Evolutionary conservation across 35 echinoderm and acorn worm species (phyloP).

Genomic region (Ophioderma brevispina): DNA sequence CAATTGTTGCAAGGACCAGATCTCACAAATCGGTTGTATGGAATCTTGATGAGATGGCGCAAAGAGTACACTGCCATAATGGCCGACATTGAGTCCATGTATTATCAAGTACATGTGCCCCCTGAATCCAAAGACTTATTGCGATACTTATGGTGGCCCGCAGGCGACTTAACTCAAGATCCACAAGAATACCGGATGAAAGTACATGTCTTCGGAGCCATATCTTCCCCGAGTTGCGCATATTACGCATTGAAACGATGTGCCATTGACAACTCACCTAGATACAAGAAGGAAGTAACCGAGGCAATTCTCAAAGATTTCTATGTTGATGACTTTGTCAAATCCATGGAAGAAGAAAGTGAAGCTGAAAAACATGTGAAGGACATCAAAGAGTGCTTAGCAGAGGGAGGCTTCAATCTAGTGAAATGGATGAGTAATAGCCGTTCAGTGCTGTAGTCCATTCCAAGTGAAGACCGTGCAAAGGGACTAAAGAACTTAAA

Average conservation of each 20-base stretch:
- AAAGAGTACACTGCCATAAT: conserved; percentile 20
- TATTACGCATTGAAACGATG: conserved; percentile 30
- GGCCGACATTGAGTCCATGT: conserved; percentile 62
- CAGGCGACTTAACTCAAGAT: conserved; percentile 30
- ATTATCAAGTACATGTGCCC: conserved; percentile 57
- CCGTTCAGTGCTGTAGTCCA: neutral
- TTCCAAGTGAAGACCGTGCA: conserved; percentile 60
- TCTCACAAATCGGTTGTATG: conserved; percentile 34
- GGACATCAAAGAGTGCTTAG: neutral
- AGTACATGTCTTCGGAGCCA: conserved; percentile 60
- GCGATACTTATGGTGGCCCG: conserved; percentile 34
- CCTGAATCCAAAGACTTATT: conserved; percentile 29
- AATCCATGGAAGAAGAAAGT: neutral
- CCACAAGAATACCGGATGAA: conserved; percentile 25
- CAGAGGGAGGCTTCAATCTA: conserved; percentile 34
- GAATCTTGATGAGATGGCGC: conserved; percentile 48
- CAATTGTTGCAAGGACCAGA: conserved; percentile 43
- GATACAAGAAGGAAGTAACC: neutral
- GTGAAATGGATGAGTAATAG: conserved; percentile 53
- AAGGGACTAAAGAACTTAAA: conserved; percentile 22
- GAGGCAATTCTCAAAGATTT: conserved; percentile 23
- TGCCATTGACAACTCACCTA: neutral
- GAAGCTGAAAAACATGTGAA: neutral
- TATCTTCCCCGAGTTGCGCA: conserved; percentile 53
- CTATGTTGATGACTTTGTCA: conserved; percentile 48